phyloP scores from a whole-genome alignment of 30 jellyfish, hydroid and myxozoan species.

The Aurelia aurita complex sp. Pacific region DNA sequence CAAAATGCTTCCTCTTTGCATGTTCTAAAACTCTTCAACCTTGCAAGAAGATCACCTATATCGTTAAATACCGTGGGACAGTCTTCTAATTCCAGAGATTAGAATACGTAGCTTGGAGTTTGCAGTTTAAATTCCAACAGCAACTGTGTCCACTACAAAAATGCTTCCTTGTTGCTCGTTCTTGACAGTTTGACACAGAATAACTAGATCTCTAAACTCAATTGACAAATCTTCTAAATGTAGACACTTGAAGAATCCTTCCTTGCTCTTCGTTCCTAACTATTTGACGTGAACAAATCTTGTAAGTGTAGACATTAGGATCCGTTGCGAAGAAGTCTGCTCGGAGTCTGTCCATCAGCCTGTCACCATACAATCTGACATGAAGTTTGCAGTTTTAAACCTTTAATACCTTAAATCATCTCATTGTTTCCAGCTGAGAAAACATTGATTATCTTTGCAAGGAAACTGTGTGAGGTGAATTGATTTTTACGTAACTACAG shows the following conservation, averaged over 20 bases:
- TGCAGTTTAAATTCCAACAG: too few species aligned
- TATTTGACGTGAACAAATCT: not conserved
- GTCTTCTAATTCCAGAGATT: too few species aligned
- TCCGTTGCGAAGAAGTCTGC: not conserved
- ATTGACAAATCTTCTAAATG: too few species aligned
- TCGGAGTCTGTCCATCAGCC: too few species aligned
- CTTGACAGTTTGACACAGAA: too few species aligned
- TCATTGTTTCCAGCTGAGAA: conserved; percentile 65
- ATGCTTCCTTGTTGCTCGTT: not conserved
- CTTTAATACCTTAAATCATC: conserved; percentile 40
- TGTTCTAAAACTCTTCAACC: too few species aligned
- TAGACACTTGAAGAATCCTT: not conserved
- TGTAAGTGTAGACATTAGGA: not conserved
- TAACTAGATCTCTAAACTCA: too few species aligned
- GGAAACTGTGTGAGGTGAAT: conserved; percentile 18
- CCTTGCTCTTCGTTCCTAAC: not conserved
- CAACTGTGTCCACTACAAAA: too few species aligned
- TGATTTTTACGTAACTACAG: conserved; percentile 40
- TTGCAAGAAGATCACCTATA: too few species aligned
- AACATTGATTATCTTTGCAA: conserved; percentile 12
- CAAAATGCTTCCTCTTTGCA: too few species aligned
- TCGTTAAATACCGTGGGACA: too few species aligned
- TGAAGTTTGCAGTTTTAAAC: conserved; percentile 29
- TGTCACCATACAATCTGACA: not conserved
- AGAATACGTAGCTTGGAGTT: too few species aligned